These are phyloP conservation scores for Hydriomena furcata DNA, from an alignment of 2,888 invertebrate species.

Conservation along the genomic window DNA sequence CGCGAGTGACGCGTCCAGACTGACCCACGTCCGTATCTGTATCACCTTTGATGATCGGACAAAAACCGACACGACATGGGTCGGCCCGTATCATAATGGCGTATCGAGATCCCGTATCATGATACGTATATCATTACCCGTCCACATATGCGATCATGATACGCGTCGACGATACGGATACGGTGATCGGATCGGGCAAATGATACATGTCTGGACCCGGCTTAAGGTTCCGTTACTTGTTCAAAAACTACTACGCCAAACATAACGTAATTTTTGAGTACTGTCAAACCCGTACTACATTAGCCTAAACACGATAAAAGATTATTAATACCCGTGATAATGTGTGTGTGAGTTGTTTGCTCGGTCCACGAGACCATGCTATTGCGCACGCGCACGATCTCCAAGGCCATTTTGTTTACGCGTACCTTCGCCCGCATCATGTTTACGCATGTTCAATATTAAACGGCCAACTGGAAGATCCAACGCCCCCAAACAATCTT, in stretches of 20 bases:
- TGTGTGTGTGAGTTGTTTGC: constrained; percentile 57
- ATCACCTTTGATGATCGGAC: too few species aligned
- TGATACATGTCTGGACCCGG: too few species aligned
- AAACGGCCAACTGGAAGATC: constrained; percentile 51
- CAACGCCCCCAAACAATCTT: constrained; percentile 35
- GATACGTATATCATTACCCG: too few species aligned
- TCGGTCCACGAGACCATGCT: constrained; percentile 48
- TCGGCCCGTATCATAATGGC: too few species aligned
- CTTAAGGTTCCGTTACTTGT: constrained; percentile 36
- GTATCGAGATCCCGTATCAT: too few species aligned
- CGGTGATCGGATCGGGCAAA: too few species aligned
- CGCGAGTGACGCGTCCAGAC: too few species aligned
- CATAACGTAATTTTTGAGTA: constrained; percentile 37
- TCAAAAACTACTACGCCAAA: constrained; percentile 30
- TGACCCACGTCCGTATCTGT: too few species aligned
- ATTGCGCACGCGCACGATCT: constrained; percentile 58
- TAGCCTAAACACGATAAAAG: constrained; percentile 56
- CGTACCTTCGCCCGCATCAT: constrained; percentile 57
- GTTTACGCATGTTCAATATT: constrained; percentile 60
- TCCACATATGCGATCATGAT: too few species aligned
- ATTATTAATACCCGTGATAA: constrained; percentile 62
- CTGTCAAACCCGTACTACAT: constrained; percentile 43
- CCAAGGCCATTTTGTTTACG: constrained; percentile 80
- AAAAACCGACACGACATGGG: too few species aligned
- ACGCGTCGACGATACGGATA: too few species aligned